Evolutionary conservation across 2,888 invertebrate genomes (phyloP).

Genomic region (Phaonia tiefii): DNA sequence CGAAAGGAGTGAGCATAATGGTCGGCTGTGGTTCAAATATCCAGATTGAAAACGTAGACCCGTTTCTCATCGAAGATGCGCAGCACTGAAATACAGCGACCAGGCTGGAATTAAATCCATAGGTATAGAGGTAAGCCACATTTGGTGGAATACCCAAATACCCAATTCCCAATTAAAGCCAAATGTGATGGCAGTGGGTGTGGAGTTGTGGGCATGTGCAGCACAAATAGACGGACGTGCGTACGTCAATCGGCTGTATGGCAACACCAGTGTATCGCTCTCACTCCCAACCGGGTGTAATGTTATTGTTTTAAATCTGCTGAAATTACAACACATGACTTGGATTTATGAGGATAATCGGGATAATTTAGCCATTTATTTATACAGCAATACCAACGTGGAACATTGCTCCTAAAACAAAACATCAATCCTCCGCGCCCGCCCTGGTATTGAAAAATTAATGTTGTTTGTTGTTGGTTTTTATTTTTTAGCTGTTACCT

Average conservation of each 20-base stretch:
- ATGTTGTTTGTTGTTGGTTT: slow-evolving; percentile 14
- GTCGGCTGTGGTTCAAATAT: too few relatives aligned
- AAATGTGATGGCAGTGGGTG: too few relatives aligned
- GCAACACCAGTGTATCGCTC: too few relatives aligned
- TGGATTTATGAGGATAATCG: slow-evolving; percentile 31
- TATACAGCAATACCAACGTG: slow-evolving; percentile 36
- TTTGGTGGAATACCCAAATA: too few relatives aligned
- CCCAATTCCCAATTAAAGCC: background rate
- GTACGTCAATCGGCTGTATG: background rate
- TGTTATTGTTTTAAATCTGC: slow-evolving; percentile 26
- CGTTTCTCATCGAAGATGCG: too few relatives aligned
- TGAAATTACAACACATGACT: slow-evolving; percentile 10
- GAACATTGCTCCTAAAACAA: slow-evolving; percentile 6
- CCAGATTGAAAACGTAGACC: too few relatives aligned
- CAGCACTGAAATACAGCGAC: too few relatives aligned
- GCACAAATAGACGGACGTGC: too few relatives aligned
- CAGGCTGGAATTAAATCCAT: too few relatives aligned
- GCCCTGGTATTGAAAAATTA: slow-evolving; percentile 10
- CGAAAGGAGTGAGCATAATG: background rate
- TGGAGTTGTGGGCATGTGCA: too few relatives aligned
- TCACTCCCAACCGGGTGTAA: background rate
- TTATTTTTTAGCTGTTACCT: background rate
- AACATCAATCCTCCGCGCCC: background rate
- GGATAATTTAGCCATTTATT: slow-evolving; percentile 39
- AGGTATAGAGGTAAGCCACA: too few relatives aligned